phyloP scores from a whole-genome alignment of 2,888 invertebrate genomes.

The Mesochorus sp. region DNA sequence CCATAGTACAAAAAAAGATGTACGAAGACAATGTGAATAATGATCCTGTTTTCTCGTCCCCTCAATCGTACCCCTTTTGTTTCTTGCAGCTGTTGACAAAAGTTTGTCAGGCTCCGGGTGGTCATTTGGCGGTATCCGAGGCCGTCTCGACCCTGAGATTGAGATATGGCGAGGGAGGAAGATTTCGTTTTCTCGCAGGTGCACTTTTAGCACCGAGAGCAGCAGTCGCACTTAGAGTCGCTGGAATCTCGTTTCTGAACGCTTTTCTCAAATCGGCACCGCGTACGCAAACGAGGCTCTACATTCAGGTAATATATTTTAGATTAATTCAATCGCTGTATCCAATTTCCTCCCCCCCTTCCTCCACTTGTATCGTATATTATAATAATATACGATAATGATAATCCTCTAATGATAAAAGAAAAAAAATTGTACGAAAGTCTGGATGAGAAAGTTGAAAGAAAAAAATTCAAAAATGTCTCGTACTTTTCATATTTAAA shows the following conservation, averaged over 20 bases:
- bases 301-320: slow-evolving; percentile 89
- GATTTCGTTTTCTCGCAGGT: slow-evolving; percentile 94
- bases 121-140: slow-evolving; percentile 94
- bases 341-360: not conserved
- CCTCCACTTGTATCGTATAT: too few relatives aligned
- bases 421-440: too few relatives aligned
- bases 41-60: not conserved
- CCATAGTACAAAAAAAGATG: too few relatives aligned
- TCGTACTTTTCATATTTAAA: too few relatives aligned
- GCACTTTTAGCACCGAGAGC: slow-evolving; percentile 92
- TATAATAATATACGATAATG: too few relatives aligned
- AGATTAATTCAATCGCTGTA: too few relatives aligned
- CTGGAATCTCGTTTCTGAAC: slow-evolving; percentile 93
- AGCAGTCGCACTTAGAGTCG: slow-evolving; percentile 86
- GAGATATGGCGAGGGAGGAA: slow-evolving; percentile 95
- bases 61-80: not conserved
- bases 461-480: too few relatives aligned
- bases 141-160: slow-evolving; percentile 94
- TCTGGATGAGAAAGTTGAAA: too few relatives aligned
- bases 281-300: slow-evolving; percentile 89
- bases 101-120: slow-evolving; percentile 90
- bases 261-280: slow-evolving; percentile 91
- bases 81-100: slow-evolving; percentile 89
- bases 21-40: not conserved
- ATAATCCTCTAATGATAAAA: too few relatives aligned